Evolutionary conservation across 2,888 invertebrate genomes (phyloP).

Genomic region (Xylota segnis): DNA sequence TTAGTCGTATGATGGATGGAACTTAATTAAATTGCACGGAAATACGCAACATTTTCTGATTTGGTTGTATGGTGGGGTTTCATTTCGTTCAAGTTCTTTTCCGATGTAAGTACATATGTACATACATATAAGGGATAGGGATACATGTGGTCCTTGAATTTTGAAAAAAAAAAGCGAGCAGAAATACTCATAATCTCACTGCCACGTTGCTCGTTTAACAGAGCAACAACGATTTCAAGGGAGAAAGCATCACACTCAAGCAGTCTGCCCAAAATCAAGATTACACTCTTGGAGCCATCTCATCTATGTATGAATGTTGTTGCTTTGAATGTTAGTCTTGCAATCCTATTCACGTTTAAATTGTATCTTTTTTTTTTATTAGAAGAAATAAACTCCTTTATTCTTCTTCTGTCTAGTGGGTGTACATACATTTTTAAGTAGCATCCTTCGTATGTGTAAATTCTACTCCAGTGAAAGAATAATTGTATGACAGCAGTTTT

Average conservation of each 20-base stretch:
- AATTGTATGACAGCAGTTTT: neutral
- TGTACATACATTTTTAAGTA: neutral
- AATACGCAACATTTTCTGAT: neutral
- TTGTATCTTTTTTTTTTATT: neutral
- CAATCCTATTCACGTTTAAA: no score
- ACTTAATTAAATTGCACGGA: neutral
- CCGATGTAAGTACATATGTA: no score
- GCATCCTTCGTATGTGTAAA: neutral
- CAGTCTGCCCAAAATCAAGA: neutral
- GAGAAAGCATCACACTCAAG: no score
- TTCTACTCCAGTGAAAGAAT: constrained; percentile 1
- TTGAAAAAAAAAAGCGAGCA: neutral
- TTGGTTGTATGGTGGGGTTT: neutral
- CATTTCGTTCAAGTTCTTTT: no score
- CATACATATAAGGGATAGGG: neutral
- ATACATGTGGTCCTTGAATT: neutral
- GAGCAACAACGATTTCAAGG: neutral
- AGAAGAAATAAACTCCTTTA: neutral
- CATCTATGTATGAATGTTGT: neutral
- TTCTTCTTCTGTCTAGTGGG: neutral
- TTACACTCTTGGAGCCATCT: neutral
- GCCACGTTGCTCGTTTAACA: neutral
- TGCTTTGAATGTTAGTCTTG: neutral
- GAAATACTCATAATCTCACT: constrained; percentile 4
- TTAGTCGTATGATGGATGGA: neutral